Conservation (phyloP, 2,113 vertebrate species). For the Probosciger aterrimus region DNA sequence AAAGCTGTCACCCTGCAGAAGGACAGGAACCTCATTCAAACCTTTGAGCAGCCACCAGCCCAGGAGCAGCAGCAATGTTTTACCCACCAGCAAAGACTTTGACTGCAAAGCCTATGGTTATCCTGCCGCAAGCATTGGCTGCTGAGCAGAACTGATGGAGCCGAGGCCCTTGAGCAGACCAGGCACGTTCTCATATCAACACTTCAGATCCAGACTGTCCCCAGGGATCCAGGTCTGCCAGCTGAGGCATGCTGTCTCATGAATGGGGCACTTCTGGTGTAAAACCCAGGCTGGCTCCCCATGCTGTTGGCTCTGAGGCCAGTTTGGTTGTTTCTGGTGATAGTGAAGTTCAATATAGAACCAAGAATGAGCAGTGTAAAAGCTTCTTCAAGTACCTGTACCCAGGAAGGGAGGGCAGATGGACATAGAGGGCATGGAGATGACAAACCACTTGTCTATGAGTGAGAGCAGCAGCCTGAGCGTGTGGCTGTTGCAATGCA, state of each 20-base stretch:
- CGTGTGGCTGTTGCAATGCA: not conserved
- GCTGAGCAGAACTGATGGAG: not conserved
- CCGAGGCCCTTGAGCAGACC: not conserved
- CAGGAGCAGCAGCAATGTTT: not conserved
- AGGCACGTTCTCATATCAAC: fast-evolving
- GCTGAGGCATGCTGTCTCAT: fast-evolving
- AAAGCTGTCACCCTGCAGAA: not conserved
- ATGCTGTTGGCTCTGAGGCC: fast-evolving
- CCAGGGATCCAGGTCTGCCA: not conserved
- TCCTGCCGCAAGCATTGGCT: fast-evolving
- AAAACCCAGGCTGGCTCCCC: not conserved
- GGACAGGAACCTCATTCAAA: not conserved
- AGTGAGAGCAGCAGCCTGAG: not conserved
- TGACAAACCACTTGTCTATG: not conserved
- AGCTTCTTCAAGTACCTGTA: not conserved
- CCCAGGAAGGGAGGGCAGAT: not conserved
- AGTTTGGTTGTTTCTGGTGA: not conserved
- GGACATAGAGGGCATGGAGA: not conserved
- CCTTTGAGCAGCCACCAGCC: not conserved
- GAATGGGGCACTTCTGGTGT: not conserved
- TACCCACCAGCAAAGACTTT: not conserved
- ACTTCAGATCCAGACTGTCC: not conserved
- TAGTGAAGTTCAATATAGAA: not conserved
- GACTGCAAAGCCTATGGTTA: fast-evolving
- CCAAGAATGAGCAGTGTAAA: not conserved